These are phyloP conservation scores for Platichthys flesus DNA, from an alignment of 2,113 vertebrate species.

Conservation along the genomic window DNA sequence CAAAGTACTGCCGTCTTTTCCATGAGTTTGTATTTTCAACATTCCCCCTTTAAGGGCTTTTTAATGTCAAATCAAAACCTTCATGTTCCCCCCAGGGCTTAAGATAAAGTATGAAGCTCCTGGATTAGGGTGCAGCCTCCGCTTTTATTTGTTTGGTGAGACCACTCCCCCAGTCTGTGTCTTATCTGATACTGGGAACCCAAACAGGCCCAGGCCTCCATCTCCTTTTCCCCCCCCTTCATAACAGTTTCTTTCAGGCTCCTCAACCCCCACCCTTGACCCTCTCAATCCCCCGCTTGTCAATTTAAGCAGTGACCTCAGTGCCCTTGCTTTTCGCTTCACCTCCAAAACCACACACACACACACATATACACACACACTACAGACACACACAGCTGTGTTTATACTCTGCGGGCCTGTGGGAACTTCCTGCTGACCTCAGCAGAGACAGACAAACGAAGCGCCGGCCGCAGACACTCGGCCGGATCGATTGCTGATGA, in stretches of 20 bases:
- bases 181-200: constrained; percentile 55
- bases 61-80: no score
- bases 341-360: constrained; percentile 40
- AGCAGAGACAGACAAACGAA: constrained; percentile 61
- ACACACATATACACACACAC: neutral
- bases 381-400: constrained; percentile 76
- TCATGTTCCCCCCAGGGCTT: neutral
- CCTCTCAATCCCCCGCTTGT: neutral
- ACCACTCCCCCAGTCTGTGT: constrained; percentile 22
- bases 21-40: neutral
- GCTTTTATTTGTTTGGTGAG: constrained; percentile 12
- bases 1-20: no score
- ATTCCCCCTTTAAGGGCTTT: neutral
- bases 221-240: constrained; percentile 1
- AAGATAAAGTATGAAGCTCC: neutral
- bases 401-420: constrained; percentile 76
- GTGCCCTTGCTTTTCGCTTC: constrained; percentile 61
- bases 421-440: constrained; percentile 77
- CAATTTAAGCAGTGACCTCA: constrained; percentile 35
- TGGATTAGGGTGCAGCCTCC: neutral
- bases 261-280: neutral
- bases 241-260: constrained; percentile 30
- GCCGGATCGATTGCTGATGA: constrained; percentile 50
- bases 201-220: constrained; percentile 5
- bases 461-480: neutral